Base-by-base conservation (phyloP, 2,113 vertebrate species). In the Malurus elegans region DNA sequence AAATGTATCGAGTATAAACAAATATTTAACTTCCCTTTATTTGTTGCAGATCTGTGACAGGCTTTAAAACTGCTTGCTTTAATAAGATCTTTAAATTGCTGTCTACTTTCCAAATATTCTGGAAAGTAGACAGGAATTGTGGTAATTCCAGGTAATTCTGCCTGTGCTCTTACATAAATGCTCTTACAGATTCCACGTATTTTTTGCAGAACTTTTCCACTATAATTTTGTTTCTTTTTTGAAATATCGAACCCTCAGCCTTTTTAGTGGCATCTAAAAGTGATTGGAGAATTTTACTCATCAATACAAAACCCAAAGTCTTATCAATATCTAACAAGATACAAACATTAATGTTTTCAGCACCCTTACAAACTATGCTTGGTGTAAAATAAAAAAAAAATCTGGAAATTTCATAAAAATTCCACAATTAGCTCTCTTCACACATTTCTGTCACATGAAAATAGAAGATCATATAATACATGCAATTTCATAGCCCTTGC, bases 51-150 rank as follows among this genome's bases (percentile, higher is more conserved):
- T 95, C 65, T 31, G 42, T 54, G 88, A 92, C 91, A 96, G 78
- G 91, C 86, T 98, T 97, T 97, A 97, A 97, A 95, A 81, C 86
- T 92, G 61, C 96, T 97, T 96, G 69, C 93, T 96, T 96, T 81
- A 87, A 34, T 71, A 78, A 94, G 61, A 85, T 91, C 91, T 96
- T 97, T 96, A 97, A 95, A 94, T 58, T 95, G 86, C 74, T 96
- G 89, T 81, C 95, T 97, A 2, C 92, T 86, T 97, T 88, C 75
- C 93, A 96, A 94, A 87, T 95, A 93, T 81, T 91, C 86, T 71
- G 60, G 44, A 38, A 73, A 93, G 47, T 4, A 67, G 40, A 75
- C 47, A 69, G 62, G 34, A 82, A 26, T 54, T 90, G 34, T 90
- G 70, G 70, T 48, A 75, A 75, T 82, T 89, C 62, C 61, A 75